phyloP scores from a whole-genome alignment of 2,113 vertebrate species.

The Neogale vison region DNA sequence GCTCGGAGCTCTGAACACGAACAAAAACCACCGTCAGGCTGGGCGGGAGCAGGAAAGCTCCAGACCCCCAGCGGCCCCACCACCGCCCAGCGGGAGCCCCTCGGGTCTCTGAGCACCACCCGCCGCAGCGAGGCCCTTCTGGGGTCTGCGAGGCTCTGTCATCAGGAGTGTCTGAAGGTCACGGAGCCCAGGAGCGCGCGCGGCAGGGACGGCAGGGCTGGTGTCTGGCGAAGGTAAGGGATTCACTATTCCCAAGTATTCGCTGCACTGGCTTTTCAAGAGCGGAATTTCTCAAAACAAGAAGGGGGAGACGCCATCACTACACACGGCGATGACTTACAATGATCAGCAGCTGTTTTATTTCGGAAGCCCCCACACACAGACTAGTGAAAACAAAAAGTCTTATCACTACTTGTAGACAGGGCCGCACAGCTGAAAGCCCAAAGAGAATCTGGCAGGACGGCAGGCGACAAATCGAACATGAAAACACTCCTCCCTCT shows the following conservation, averaged over 20 bases:
- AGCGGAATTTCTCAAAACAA: not conserved
- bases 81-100: no score
- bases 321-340: not conserved
- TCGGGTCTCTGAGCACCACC: not conserved
- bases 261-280: not conserved
- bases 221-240: not conserved
- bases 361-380: not conserved
- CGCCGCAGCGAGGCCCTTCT: not conserved
- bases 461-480: no score
- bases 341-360: not conserved
- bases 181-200: not conserved
- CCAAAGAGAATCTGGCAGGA: not conserved
- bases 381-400: not conserved
- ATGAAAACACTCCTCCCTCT: not conserved
- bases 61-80: accelerated
- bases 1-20: no score
- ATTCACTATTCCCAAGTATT: not conserved
- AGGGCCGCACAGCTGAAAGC: not conserved
- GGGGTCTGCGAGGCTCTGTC: not conserved
- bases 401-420: no score
- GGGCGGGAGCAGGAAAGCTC: no score
- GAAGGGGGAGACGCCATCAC: not conserved
- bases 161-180: not conserved
- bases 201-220: accelerated
- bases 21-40: no score